A percentile compares a stretch with the other conserved stretches of the same genome.
These are phyloP conservation scores for Scolopax rusticola DNA, from an alignment of 2,797 vertebrate species.

Conservation along the genomic window DNA sequence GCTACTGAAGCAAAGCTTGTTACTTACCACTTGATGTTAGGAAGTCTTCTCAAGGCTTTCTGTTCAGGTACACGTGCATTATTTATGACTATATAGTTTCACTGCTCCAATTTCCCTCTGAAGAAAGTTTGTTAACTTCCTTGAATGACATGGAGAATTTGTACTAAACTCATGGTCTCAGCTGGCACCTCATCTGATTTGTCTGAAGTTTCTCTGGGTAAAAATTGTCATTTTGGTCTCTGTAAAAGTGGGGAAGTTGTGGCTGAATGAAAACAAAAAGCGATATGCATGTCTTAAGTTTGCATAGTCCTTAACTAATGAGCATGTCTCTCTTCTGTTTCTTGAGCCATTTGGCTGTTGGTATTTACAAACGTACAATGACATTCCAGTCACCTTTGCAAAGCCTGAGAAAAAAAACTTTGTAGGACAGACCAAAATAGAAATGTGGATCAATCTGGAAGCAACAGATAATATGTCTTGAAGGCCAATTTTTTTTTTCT, in stretches of 20 bases:
- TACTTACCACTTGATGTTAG: not conserved
- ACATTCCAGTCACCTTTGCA: not conserved
- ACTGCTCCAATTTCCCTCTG: not conserved
- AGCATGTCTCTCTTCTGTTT: not conserved
- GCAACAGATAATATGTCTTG: not conserved
- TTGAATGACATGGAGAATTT: not conserved
- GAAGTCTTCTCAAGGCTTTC: not conserved
- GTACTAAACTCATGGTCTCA: not conserved
- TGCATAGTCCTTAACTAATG: not conserved
- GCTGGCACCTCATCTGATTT: not conserved
- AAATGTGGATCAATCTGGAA: not conserved
- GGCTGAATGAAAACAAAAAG: not conserved
- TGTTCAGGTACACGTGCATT: not conserved
- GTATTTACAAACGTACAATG: not conserved
- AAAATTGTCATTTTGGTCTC: not conserved
- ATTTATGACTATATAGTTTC: not conserved
- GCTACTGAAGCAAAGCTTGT: not conserved
- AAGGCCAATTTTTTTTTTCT: not conserved
- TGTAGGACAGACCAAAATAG: not conserved
- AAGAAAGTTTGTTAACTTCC: not conserved
- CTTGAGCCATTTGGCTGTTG: not conserved
- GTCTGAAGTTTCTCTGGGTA: not conserved
- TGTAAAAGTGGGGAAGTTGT: not conserved
- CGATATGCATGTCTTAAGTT: not conserved
- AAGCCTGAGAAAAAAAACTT: not conserved